Conservation (phyloP, 2,888 invertebrate genomes). For the Orgyia antiqua region DNA sequence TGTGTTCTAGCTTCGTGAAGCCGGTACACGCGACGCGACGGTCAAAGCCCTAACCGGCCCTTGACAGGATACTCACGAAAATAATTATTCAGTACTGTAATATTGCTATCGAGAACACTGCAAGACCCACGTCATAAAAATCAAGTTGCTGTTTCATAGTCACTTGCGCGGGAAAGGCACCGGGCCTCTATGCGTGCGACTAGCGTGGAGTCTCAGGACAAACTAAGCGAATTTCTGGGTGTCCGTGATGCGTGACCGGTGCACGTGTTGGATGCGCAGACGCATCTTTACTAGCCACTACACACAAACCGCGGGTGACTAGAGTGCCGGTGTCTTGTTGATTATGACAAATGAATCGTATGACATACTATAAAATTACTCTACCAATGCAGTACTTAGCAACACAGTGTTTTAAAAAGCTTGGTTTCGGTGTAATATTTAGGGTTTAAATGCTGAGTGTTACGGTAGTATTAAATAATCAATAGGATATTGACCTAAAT, state of each 20-base stretch:
- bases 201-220: constrained; percentile 55
- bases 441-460: too few species aligned
- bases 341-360: too few species aligned
- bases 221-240: constrained; percentile 70
- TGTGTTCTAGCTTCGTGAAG: constrained; percentile 37
- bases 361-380: too few species aligned
- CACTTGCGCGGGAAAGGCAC: constrained; percentile 54
- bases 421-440: too few species aligned
- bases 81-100: constrained; percentile 46
- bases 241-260: constrained; percentile 66
- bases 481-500: too few species aligned
- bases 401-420: too few species aligned
- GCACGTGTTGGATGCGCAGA: constrained; percentile 64
- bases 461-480: too few species aligned
- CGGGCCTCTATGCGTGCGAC: constrained; percentile 55
- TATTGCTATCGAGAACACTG: constrained; percentile 33
- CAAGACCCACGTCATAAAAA: constrained; percentile 38
- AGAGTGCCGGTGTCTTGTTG: too few species aligned
- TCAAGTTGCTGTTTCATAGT: constrained; percentile 55
- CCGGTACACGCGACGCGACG: constrained; percentile 32
- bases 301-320: background rate
- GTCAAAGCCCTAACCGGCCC: constrained; percentile 43
- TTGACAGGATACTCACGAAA: constrained; percentile 51
- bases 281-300: constrained; percentile 37
- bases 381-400: too few species aligned